phyloP scores from a whole-genome alignment of 2,888 invertebrate genomes.

The Hydroisotoma schaefferi region DNA sequence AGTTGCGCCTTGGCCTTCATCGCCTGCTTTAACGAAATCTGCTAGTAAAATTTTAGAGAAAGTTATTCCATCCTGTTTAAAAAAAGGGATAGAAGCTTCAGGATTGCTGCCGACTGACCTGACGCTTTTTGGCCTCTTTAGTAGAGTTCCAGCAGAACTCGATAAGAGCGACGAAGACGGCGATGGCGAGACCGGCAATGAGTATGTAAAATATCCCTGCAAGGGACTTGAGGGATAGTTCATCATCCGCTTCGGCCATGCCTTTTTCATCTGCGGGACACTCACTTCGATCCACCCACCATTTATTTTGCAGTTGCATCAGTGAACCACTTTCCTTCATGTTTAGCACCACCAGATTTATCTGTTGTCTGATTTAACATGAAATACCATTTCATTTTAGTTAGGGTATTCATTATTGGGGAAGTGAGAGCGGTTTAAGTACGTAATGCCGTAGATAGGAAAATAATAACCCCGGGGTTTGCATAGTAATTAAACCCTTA shows the following conservation, averaged over 20 bases:
- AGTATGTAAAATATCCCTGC: constrained; percentile 99
- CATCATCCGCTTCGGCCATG: constrained; percentile 58
- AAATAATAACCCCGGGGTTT: not conserved
- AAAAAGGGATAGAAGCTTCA: not conserved
- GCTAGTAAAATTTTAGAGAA: constrained; percentile 41
- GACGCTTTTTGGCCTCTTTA: constrained; percentile 71
- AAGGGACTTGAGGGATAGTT: constrained; percentile 91
- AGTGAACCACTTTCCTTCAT: constrained; percentile 89
- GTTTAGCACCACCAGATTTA: constrained; percentile 86
- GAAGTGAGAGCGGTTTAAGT: not conserved
- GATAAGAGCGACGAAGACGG: constrained; percentile 77
- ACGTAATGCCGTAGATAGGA: too few species aligned
- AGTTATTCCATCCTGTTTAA: not conserved
- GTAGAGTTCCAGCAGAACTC: constrained; percentile 94
- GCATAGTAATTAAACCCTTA: too few species aligned
- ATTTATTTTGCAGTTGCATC: constrained; percentile 84
- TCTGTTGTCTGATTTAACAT: constrained; percentile 80
- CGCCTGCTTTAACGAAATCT: constrained; percentile 75
- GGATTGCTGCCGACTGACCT: constrained; percentile 55
- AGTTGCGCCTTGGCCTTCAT: constrained; percentile 82
- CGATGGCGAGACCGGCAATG: constrained; percentile 85
- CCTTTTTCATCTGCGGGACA: constrained; percentile 36
- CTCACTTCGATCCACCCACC: constrained; percentile 85
- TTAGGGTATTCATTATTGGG: not conserved
- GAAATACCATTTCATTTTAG: too few species aligned